These are phyloP conservation scores for Agriopis aurantiaria DNA, from an alignment of 2,888 invertebrate species.

Conservation along the genomic window DNA sequence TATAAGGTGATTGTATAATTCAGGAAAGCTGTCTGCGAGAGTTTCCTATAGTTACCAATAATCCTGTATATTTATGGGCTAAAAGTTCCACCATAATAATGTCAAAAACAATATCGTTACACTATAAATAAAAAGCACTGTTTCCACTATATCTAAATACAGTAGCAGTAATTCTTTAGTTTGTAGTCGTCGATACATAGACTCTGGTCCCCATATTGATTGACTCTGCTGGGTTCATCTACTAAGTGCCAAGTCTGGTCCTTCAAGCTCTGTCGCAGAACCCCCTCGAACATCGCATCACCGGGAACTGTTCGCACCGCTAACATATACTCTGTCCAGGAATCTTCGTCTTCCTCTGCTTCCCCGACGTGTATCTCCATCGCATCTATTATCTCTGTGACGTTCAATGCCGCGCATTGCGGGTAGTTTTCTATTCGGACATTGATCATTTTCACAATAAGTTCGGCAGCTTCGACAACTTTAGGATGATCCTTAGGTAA, in stretches of 20 bases:
- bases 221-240: constrained; percentile 92
- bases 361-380: constrained; percentile 85
- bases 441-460: constrained; percentile 89
- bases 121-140: too few species aligned
- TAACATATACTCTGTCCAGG: constrained; percentile 87
- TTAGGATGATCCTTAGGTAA: constrained; percentile 81
- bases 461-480: constrained; percentile 86
- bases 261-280: constrained; percentile 80
- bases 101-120: too few species aligned
- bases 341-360: constrained; percentile 64
- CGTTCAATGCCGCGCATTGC: constrained; percentile 88
- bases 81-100: too few species aligned
- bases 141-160: constrained; percentile 54
- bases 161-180: constrained; percentile 92
- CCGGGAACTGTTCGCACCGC: constrained; percentile 89
- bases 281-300: constrained; percentile 92
- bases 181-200: constrained; percentile 91
- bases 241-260: constrained; percentile 77
- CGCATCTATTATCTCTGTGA: constrained; percentile 88
- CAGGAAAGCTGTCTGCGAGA: too few species aligned
- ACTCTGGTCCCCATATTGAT: constrained; percentile 92
- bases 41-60: too few species aligned
- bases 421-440: constrained; percentile 84
- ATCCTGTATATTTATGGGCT: too few species aligned
- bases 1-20: too few species aligned